Evolutionary conservation across 2,113 vertebrate species (phyloP).

Genomic region (Cichladusa arquata): DNA sequence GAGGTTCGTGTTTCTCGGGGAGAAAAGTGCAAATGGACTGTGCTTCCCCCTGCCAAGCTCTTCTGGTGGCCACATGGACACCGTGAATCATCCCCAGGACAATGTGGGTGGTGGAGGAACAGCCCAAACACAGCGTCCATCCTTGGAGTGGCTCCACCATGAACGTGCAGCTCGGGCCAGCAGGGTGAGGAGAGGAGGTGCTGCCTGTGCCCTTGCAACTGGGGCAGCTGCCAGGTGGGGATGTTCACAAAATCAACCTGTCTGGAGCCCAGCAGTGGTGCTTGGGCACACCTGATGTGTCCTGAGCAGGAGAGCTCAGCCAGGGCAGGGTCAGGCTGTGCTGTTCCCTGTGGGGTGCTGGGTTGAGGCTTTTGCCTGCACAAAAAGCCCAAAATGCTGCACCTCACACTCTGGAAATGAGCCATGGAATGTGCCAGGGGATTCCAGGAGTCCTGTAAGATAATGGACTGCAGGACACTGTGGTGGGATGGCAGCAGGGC

Average conservation of each 20-base stretch:
- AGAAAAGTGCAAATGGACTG: conserved; percentile 45
- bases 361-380: not conserved
- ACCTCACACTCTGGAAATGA: not conserved
- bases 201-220: not conserved
- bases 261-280: not conserved
- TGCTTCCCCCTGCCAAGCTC: conserved; percentile 47
- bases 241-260: accelerated
- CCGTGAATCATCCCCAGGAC: conserved; percentile 50
- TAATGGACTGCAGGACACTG: not conserved
- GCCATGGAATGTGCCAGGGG: not conserved
- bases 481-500: not conserved
- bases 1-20: conserved; percentile 1
- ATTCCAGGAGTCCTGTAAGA: not conserved
- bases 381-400: not conserved
- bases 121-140: conserved; percentile 31
- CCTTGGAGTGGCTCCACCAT: conserved; percentile 38
- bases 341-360: accelerated
- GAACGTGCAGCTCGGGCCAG: not conserved
- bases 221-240: not conserved
- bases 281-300: accelerated
- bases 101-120: conserved; percentile 67
- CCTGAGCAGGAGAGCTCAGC: not conserved
- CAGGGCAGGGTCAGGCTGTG: not conserved
- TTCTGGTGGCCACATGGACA: conserved; percentile 65
- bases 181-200: not conserved